Percentiles rank a stretch among this genome's conserved stretches.
phyloP scores from a whole-genome alignment of 2,797 vertebrate genomes.

The Urosaurus nigricauda region DNA sequence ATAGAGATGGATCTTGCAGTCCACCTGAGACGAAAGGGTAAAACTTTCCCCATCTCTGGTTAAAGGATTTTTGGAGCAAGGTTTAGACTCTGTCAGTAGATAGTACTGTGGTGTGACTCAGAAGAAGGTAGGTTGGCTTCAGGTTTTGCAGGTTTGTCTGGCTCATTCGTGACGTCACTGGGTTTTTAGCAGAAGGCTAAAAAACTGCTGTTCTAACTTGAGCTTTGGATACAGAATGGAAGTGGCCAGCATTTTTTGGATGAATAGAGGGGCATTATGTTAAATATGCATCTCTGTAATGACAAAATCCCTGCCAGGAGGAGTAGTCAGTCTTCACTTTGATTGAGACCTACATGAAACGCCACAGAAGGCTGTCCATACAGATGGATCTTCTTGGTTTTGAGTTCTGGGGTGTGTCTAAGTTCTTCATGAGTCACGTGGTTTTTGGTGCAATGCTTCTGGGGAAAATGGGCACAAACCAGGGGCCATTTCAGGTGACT shows the following conservation, averaged over 20 bases:
- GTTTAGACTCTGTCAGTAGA: neutral
- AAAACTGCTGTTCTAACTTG: neutral
- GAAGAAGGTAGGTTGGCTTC: neutral
- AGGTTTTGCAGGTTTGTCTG: slow-evolving; percentile 9
- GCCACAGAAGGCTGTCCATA: too few relatives aligned
- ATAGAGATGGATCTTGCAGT: neutral
- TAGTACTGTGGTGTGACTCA: neutral
- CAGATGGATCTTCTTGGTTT: neutral
- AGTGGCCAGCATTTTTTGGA: too few relatives aligned
- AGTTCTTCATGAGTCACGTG: neutral
- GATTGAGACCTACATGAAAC: neutral
- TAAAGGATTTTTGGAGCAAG: neutral
- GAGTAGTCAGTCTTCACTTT: neutral
- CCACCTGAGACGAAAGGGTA: too few relatives aligned
- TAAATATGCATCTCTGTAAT: neutral
- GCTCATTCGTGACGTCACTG: neutral
- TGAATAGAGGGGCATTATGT: neutral
- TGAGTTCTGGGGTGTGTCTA: neutral
- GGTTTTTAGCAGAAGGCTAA: neutral
- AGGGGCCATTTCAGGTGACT: neutral
- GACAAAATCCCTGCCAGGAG: neutral
- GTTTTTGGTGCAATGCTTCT: neutral
- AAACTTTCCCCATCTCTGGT: neutral
- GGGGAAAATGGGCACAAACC: neutral
- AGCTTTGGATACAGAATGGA: neutral